These are phyloP conservation scores for Desmodus rotundus DNA, from an alignment of 2,113 vertebrate species.

Conservation along the genomic window DNA sequence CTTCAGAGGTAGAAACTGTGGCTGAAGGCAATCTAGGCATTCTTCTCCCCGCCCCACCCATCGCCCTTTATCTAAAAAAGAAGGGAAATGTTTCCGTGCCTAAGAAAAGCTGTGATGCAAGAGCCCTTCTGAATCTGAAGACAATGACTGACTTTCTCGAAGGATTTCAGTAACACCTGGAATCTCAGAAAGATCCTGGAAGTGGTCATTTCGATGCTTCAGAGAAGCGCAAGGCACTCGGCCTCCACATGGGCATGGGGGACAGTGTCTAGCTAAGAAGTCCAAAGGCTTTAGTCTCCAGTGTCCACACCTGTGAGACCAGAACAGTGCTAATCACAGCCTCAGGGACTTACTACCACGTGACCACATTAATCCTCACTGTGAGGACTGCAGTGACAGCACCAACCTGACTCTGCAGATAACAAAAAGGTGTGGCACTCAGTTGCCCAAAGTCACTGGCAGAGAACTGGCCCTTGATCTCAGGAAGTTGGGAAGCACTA, in stretches of 20 bases:
- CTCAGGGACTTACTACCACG: too few species aligned
- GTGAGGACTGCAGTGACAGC: background rate
- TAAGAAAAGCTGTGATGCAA: background rate
- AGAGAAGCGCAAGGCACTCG: background rate
- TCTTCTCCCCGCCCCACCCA: background rate
- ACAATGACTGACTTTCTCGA: background rate
- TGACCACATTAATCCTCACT: background rate
- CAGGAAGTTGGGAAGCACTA: background rate
- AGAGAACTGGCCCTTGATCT: background rate
- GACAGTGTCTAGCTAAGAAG: background rate
- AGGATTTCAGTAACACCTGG: background rate
- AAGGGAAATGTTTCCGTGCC: background rate
- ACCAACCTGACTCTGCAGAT: background rate
- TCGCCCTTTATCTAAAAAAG: background rate
- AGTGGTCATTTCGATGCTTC: background rate
- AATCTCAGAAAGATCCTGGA: background rate
- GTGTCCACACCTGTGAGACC: background rate
- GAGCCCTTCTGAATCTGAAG: background rate
- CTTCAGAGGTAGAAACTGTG: background rate
- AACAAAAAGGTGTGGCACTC: conserved; percentile 2
- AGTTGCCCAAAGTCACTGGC: background rate
- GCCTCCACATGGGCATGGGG: background rate
- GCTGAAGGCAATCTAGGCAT: background rate
- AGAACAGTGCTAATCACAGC: too few species aligned
- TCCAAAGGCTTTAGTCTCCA: background rate